Percentiles rank a stretch among this genome's conserved stretches.
These are phyloP conservation scores for Passer montanus DNA, from an alignment of 2,113 vertebrate species.

Conservation along the genomic window DNA sequence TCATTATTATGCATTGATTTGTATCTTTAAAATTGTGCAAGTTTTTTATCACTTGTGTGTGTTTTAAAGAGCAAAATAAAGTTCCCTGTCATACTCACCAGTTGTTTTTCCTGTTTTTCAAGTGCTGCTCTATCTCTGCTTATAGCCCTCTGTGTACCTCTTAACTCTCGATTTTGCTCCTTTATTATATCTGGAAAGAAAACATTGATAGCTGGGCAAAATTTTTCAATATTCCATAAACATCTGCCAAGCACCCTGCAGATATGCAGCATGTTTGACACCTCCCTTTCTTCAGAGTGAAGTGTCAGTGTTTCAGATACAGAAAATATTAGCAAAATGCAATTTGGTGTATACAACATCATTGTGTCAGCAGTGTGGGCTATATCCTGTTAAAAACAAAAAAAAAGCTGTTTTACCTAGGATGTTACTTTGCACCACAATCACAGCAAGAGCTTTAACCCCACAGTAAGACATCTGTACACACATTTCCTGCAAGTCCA, in stretches of 20 bases:
- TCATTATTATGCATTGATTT: neutral
- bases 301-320: neutral
- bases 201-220: constrained; percentile 38
- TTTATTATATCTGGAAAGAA: constrained; percentile 90
- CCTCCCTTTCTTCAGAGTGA: neutral
- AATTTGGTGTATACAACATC: neutral
- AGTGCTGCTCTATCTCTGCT: constrained; percentile 90
- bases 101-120: constrained; percentile 96
- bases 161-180: constrained; percentile 92
- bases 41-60: rapidly evolving
- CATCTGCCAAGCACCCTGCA: neutral
- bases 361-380: neutral
- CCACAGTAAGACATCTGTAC: neutral
- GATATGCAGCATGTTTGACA: neutral
- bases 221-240: neutral
- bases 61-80: constrained; percentile 37
- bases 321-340: neutral
- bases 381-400: neutral
- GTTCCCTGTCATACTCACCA: constrained; percentile 81
- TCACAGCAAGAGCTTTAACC: neutral
- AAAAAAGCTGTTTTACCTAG: neutral
- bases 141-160: constrained; percentile 96
- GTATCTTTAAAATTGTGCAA: neutral
- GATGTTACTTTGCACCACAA: neutral
- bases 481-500: neutral